Conservation (phyloP, 2,888 invertebrate species). For the Tiphia femorata region DNA sequence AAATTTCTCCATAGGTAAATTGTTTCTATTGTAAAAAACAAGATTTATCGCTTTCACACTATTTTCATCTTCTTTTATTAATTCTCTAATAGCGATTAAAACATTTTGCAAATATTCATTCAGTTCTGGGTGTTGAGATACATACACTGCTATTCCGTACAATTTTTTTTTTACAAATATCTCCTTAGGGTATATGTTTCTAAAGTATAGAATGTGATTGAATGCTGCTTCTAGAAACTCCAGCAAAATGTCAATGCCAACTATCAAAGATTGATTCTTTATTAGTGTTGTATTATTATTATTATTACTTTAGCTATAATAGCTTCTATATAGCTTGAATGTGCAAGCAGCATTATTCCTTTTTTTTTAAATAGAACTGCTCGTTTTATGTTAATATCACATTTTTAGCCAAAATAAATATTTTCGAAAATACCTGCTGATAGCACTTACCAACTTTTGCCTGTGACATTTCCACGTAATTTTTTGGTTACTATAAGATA, state of each 20-base stretch:
- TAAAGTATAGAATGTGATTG: constrained; percentile 74
- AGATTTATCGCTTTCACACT: constrained; percentile 71
- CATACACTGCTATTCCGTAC: constrained; percentile 74
- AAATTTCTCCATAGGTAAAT: constrained; percentile 68
- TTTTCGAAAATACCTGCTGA: too few species aligned
- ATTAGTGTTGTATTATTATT: background rate
- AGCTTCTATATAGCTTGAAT: too few species aligned
- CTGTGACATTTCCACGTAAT: too few species aligned
- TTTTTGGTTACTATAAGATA: too few species aligned
- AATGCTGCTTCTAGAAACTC: constrained; percentile 79
- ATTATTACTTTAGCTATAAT: too few species aligned
- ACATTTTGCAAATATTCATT: constrained; percentile 71
- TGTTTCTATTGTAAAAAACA: constrained; percentile 70
- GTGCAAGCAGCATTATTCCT: too few species aligned
- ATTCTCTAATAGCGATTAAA: constrained; percentile 47
- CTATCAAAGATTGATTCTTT: constrained; percentile 47
- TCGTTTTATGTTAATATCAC: too few species aligned
- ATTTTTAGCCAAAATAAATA: too few species aligned
- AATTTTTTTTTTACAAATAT: constrained; percentile 76
- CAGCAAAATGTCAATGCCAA: constrained; percentile 72
- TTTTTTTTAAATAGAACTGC: too few species aligned
- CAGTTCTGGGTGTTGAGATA: constrained; percentile 76
- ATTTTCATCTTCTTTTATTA: constrained; percentile 71
- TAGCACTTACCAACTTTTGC: too few species aligned
- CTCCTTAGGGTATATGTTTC: constrained; percentile 76